Evolutionary conservation across 2,888 invertebrate genomes (phyloP), one percentile per base, ranked within the genome.

Genomic region (Colletes collaris): DNA sequence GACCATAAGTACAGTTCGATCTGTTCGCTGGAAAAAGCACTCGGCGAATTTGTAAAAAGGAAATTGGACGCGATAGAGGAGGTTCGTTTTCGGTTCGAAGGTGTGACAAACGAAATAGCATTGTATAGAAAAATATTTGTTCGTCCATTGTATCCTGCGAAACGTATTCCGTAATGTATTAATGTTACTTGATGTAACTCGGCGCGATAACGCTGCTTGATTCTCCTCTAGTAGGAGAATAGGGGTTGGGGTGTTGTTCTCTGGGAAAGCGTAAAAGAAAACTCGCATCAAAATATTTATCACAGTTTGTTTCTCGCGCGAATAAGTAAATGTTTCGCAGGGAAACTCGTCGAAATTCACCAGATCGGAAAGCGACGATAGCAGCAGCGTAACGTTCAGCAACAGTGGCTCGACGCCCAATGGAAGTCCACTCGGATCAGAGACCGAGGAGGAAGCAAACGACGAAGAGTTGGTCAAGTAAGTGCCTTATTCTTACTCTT

Each of bases 321-420:
- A 5, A 19, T 10, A 1, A 40, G 7, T 60, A 46, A 55, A 60
- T 44, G 46, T 35, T 53, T 49, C 35, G 11, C 76, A 91, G 91
- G 87, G 86, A 63, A 86, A 86, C 58, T 74, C 88, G 4, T 87
- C 90, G 7, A 92, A 90, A 81, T 91, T 90, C 72, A 82, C 76
- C 53, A 86, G 90, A 79, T 84, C 89, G 19, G 93, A 89, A 65
- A 93, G 93, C 79, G 93, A 92, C 74, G 93, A 92, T 52, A 91
- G 91, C 66, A 93, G 93, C 75, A 93, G 93, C 81, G 93, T 92
- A 64, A 93, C 93, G 4, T 93, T 93, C 86, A 93, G 93, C 81
- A 93, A 94, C 83, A 93, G 92, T 79, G 93, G 92, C 4, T 93
- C 93, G 11, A 92, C 92, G 7, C 89, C 92, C 35, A 92, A 92